phyloP scores from a whole-genome alignment of 2,797 vertebrate genomes.

The Phoeniculus purpureus region DNA sequence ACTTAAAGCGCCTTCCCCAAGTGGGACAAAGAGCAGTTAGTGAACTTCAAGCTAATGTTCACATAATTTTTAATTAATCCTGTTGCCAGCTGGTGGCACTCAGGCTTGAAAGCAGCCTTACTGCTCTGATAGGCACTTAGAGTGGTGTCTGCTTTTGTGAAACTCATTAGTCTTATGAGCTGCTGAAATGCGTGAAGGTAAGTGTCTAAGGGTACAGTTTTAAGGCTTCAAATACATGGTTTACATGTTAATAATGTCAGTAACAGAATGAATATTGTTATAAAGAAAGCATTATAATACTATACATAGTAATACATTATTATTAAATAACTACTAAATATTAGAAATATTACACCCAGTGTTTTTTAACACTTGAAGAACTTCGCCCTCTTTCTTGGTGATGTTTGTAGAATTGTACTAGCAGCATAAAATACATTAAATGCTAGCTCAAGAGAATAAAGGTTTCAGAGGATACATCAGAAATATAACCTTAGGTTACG shows the following conservation, averaged over 20 bases:
- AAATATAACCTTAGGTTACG: slow-evolving; percentile 20
- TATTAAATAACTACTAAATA: neutral
- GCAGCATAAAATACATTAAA: neutral
- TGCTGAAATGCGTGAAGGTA: neutral
- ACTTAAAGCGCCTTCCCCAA: neutral
- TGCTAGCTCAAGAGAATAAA: neutral
- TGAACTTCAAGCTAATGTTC: neutral
- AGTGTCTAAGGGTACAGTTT: neutral
- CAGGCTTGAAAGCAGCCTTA: neutral
- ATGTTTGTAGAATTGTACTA: neutral
- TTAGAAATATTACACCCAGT: neutral
- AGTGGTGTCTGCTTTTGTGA: neutral
- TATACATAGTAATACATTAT: neutral
- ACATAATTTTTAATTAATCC: slow-evolving; percentile 25
- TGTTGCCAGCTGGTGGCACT: neutral
- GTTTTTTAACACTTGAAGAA: neutral
- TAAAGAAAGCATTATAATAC: neutral
- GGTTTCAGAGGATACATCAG: neutral
- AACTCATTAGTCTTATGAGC: neutral
- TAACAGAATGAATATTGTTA: neutral
- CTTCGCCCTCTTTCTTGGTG: neutral
- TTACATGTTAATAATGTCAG: neutral
- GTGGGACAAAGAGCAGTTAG: neutral
- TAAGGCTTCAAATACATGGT: neutral
- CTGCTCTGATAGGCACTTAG: neutral